A percentile compares a stretch with the other conserved stretches of the same genome.
Evolutionary conservation across 2,113 vertebrate genomes (phyloP).

Genomic region (Pangasianodon gigas): DNA sequence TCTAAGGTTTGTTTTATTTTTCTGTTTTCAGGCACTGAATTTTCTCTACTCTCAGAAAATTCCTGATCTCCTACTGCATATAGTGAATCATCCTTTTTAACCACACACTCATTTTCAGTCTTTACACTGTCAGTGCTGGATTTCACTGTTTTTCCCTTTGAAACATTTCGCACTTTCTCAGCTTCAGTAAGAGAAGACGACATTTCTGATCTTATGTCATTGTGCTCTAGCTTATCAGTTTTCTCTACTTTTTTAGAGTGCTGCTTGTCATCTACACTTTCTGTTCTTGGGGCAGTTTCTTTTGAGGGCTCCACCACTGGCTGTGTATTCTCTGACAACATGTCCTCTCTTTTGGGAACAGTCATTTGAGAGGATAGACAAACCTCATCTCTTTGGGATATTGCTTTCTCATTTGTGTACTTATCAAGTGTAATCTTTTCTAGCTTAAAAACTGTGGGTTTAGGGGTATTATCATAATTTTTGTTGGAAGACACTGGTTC

Average conservation of each 20-base stretch:
- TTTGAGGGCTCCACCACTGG: neutral
- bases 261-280: neutral
- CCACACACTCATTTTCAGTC: conserved; percentile 42
- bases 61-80: neutral
- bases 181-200: conserved; percentile 46
- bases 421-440: conserved; percentile 20
- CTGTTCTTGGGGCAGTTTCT: neutral
- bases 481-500: neutral
- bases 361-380: conserved; percentile 24
- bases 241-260: neutral
- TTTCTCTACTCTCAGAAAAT: conserved; percentile 1
- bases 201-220: neutral
- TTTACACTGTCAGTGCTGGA: conserved; percentile 16
- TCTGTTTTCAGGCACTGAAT: neutral
- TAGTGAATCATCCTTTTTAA: conserved; percentile 52
- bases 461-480: conserved; percentile 19
- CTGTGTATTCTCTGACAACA: neutral
- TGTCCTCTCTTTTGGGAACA: conserved; percentile 41
- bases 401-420: conserved; percentile 38
- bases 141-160: conserved; percentile 39
- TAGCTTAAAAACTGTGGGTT: conserved; percentile 32
- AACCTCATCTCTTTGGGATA: neutral
- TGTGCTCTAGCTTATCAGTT: neutral
- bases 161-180: conserved; percentile 28
- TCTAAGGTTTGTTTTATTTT: conserved; percentile 15